Percentiles rank a stretch among this genome's conserved stretches.
Evolutionary conservation across 1,140 invertebrate species (phyloP).

Genomic region (Lasaia peninsularis): DNA sequence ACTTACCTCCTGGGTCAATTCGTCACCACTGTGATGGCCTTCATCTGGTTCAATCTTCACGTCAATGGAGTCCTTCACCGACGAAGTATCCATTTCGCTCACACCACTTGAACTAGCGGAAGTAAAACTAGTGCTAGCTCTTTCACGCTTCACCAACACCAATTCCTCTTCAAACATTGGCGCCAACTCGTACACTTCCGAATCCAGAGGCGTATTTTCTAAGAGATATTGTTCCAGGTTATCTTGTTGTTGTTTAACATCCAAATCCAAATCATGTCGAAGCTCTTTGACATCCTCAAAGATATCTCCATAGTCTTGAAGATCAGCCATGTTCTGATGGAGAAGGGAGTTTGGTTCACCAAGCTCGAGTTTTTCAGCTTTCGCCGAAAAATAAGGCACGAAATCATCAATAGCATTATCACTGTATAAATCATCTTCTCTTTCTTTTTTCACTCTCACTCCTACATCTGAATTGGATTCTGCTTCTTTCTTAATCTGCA

Average conservation of each 20-base stretch:
- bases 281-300: slow-evolving; percentile 60
- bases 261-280: slow-evolving; percentile 55
- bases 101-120: slow-evolving; percentile 71
- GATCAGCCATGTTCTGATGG: slow-evolving; percentile 68
- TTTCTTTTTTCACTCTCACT: slow-evolving; percentile 46
- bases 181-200: slow-evolving; percentile 57
- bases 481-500: slow-evolving; percentile 61
- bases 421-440: slow-evolving; percentile 49
- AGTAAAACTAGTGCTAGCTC: slow-evolving; percentile 73
- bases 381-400: slow-evolving; percentile 62
- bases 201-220: slow-evolving; percentile 66
- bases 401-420: slow-evolving; percentile 71
- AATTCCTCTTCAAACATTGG: slow-evolving; percentile 65
- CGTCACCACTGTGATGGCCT: slow-evolving; percentile 65
- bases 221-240: slow-evolving; percentile 66
- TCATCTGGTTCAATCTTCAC: slow-evolving; percentile 70
- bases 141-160: slow-evolving; percentile 63
- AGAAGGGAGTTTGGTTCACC: slow-evolving; percentile 58
- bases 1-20: slow-evolving; percentile 74
- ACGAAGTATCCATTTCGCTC: slow-evolving; percentile 61
- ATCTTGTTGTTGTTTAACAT: slow-evolving; percentile 61
- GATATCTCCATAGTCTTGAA: slow-evolving; percentile 67
- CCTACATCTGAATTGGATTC: slow-evolving; percentile 34
- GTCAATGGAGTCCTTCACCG: slow-evolving; percentile 40
- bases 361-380: slow-evolving; percentile 47